phyloP scores from a whole-genome alignment of 2,797 vertebrate species.

The Paguma larvata region DNA sequence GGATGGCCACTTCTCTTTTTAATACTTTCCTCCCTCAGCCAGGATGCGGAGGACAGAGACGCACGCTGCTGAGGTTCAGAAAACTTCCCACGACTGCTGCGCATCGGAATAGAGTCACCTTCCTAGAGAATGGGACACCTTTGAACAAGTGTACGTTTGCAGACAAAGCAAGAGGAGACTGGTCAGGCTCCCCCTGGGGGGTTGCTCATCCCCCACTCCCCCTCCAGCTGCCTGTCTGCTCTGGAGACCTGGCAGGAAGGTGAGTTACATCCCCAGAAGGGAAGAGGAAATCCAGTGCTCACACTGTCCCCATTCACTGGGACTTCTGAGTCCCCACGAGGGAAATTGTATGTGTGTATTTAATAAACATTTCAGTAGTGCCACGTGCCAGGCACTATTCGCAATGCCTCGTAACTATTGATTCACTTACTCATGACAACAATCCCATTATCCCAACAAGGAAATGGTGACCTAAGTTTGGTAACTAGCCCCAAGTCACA shows the following conservation, averaged over 20 bases:
- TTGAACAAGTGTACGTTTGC: neutral
- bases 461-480: neutral
- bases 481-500: neutral
- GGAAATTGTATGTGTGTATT: neutral
- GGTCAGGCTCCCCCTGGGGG: neutral
- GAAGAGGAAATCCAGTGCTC: neutral
- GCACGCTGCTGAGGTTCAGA: neutral
- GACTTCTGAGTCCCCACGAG: neutral
- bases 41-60: constrained; percentile 60
- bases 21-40: constrained; percentile 59
- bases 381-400: neutral
- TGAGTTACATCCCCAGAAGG: neutral
- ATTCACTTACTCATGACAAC: neutral
- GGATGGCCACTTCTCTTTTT: constrained; percentile 73
- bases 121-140: constrained; percentile 4
- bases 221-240: neutral
- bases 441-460: neutral
- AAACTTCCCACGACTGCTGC: constrained; percentile 45
- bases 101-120: constrained; percentile 57
- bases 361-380: neutral
- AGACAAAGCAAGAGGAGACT: neutral
- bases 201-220: neutral
- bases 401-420: neutral
- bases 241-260: neutral
- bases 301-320: neutral